These are phyloP conservation scores for Nemoura dubitans DNA, from an alignment of 2,888 invertebrate species.

Conservation along the genomic window DNA sequence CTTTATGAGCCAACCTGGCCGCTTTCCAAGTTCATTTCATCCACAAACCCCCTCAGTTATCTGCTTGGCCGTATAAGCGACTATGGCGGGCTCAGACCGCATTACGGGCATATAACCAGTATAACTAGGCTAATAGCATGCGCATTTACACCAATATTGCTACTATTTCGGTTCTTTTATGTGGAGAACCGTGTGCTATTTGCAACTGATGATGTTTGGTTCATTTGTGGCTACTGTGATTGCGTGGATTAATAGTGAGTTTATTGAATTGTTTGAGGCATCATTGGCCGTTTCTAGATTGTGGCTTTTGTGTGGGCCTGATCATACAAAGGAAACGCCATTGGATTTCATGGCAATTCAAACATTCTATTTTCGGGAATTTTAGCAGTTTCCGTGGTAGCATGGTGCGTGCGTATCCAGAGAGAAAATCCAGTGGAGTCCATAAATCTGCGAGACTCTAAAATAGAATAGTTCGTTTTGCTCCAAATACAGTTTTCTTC, in stretches of 20 bases:
- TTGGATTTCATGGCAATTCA: background rate
- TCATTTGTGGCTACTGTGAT: background rate
- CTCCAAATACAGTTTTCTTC: background rate
- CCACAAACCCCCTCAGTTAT: background rate
- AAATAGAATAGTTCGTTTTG: background rate
- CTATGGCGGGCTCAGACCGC: background rate
- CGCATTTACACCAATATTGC: background rate
- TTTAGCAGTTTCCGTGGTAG: background rate
- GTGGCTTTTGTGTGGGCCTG: background rate
- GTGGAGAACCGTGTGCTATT: background rate
- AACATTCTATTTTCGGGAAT: slow-evolving; percentile 12
- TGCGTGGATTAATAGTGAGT: background rate
- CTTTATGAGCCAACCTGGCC: background rate
- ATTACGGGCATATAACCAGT: background rate
- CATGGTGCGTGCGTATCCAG: background rate
- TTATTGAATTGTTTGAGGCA: background rate
- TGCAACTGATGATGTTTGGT: background rate
- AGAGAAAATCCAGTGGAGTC: background rate
- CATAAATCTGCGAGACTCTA: background rate
- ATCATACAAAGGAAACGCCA: background rate
- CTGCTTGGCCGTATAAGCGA: background rate
- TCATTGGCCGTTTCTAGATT: background rate
- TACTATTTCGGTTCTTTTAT: background rate
- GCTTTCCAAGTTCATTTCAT: background rate
- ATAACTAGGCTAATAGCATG: background rate